Evolutionary conservation across 2,113 vertebrate genomes (phyloP).

Genomic region (Trichechus manatus): DNA sequence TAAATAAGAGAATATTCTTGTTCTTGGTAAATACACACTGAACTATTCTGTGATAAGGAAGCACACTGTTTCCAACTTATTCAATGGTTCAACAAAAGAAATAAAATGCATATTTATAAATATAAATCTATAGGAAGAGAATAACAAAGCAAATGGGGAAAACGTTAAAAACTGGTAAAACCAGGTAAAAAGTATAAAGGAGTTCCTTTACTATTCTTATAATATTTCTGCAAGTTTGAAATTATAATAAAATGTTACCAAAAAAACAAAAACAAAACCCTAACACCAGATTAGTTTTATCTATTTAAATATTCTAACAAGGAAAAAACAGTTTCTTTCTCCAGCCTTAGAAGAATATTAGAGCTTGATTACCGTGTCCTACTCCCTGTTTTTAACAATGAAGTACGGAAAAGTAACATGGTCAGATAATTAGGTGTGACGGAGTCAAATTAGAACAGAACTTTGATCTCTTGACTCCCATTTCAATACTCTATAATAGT

Average conservation of each 20-base stretch:
- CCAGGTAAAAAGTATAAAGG: neutral
- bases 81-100: slow-evolving; percentile 15
- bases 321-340: neutral
- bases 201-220: neutral
- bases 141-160: neutral
- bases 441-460: neutral
- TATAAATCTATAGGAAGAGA: neutral
- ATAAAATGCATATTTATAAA: neutral
- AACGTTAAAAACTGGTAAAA: slow-evolving; percentile 37
- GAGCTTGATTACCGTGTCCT: neutral
- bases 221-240: slow-evolving; percentile 16
- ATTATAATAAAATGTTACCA: neutral
- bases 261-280: neutral
- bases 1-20: slow-evolving; percentile 5
- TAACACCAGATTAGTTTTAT: neutral
- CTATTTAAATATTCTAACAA: slow-evolving; percentile 49
- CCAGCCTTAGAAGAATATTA: neutral
- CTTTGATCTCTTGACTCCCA: neutral
- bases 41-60: slow-evolving; percentile 24
- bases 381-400: slow-evolving; percentile 46
- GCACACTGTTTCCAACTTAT: slow-evolving; percentile 16
- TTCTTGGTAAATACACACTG: slow-evolving; percentile 28
- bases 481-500: neutral
- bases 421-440: neutral
- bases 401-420: neutral